Conservation (phyloP, 2,888 invertebrate species). For the Hypsopygia costalis region DNA sequence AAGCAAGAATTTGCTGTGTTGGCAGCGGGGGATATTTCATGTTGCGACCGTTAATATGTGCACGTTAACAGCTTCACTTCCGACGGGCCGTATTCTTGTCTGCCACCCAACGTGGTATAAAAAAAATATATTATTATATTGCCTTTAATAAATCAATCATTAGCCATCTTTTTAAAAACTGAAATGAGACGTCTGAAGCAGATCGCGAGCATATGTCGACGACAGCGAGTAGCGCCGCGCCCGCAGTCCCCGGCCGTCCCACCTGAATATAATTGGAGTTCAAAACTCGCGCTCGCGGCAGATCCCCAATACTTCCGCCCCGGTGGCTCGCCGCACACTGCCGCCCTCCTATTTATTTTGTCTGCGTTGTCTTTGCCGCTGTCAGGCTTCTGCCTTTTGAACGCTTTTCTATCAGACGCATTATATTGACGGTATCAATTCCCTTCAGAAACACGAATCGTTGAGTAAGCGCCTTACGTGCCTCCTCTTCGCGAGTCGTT, state of each 20-base stretch:
- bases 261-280: slow-evolving; percentile 79
- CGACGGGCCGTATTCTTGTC: too few species aligned
- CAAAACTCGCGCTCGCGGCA: slow-evolving; percentile 70
- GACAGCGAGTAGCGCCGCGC: slow-evolving; percentile 18
- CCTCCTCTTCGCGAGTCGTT: slow-evolving; percentile 15
- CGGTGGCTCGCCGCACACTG: slow-evolving; percentile 55
- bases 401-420: slow-evolving; percentile 64
- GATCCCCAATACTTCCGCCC: slow-evolving; percentile 78
- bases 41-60: too few species aligned
- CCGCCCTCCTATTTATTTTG: slow-evolving; percentile 72
- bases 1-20: too few species aligned
- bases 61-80: too few species aligned
- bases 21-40: too few species aligned
- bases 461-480: slow-evolving; percentile 36
- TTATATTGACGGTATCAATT: slow-evolving; percentile 73
- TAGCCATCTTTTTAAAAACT: too few species aligned
- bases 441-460: slow-evolving; percentile 48
- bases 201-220: slow-evolving; percentile 9
- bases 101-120: too few species aligned
- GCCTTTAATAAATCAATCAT: too few species aligned
- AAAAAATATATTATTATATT: too few species aligned
- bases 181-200: background rate
- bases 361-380: slow-evolving; percentile 72
- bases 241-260: slow-evolving; percentile 22
- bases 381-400: slow-evolving; percentile 68